Evolutionary conservation across 2,797 vertebrate genomes (phyloP).

Genomic region (Acipenser ruthenus): DNA sequence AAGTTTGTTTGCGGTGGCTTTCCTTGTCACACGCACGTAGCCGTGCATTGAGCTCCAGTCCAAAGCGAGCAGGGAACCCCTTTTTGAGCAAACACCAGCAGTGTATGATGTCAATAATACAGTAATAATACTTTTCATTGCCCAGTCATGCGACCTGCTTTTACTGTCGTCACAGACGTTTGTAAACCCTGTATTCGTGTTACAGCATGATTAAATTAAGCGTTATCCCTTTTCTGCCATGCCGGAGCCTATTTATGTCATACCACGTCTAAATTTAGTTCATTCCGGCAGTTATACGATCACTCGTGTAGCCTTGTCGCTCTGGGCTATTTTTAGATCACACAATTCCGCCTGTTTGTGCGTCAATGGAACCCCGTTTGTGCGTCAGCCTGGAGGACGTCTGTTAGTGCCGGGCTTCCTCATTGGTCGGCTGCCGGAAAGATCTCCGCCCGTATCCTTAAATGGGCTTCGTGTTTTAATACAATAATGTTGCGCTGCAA

Average conservation of each 20-base stretch:
- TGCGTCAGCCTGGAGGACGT: conserved; percentile 78
- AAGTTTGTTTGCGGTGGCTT: neutral
- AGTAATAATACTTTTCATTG: neutral
- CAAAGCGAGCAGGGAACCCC: neutral
- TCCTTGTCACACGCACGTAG: too few species aligned
- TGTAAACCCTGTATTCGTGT: neutral
- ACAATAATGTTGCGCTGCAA: neutral
- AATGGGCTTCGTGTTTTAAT: conserved; percentile 44
- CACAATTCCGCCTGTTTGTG: conserved; percentile 50
- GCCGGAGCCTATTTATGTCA: conserved; percentile 33
- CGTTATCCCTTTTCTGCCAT: conserved; percentile 13
- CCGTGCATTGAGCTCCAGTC: neutral
- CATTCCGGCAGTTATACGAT: conserved; percentile 11
- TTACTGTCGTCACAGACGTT: neutral
- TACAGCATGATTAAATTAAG: conserved; percentile 6
- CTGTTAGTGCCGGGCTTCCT: conserved; percentile 24
- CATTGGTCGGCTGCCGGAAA: conserved; percentile 67
- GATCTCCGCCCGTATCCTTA: conserved; percentile 63
- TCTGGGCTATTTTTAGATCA: conserved; percentile 65
- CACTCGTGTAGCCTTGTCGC: conserved; percentile 15
- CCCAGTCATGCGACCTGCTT: neutral
- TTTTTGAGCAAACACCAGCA: neutral
- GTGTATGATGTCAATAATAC: too few species aligned
- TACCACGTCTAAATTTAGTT: conserved; percentile 8
- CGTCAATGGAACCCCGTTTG: conserved; percentile 92